Conservation (phyloP, 2,113 vertebrate genomes). For the Laticauda colubrina region DNA sequence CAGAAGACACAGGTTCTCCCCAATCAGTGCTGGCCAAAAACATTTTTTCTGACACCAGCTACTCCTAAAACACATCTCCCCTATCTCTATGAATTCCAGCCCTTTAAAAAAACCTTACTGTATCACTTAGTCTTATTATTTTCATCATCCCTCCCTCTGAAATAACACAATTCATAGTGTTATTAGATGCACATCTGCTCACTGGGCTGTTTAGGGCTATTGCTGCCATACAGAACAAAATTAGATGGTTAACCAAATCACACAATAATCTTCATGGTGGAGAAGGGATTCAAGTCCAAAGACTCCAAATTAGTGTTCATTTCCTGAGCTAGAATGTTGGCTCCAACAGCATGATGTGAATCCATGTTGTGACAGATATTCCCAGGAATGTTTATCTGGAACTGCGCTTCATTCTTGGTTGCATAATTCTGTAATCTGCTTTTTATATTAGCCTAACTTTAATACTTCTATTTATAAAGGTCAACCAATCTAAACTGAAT, state of each 20-base stretch:
- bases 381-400: neutral
- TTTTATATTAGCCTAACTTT: neutral
- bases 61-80: neutral
- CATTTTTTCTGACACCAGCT: neutral
- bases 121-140: neutral
- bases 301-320: neutral
- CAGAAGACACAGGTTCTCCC: neutral
- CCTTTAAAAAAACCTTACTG: neutral
- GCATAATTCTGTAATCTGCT: neutral
- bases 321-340: neutral
- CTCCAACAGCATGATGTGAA: neutral
- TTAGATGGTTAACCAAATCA: neutral
- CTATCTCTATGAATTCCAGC: neutral
- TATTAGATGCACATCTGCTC: neutral
- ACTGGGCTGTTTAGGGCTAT: neutral
- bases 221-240: neutral
- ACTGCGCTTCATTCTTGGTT: neutral
- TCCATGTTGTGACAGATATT: neutral
- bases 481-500: conserved; percentile 5
- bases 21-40: neutral
- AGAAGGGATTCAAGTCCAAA: neutral
- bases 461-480: neutral
- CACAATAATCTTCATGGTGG: neutral
- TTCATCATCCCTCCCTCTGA: neutral
- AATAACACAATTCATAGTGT: neutral